Evolutionary conservation across 2,797 vertebrate species (phyloP), one percentile per base, ranked within the genome.

Genomic region (Bovichtus diacanthus): DNA sequence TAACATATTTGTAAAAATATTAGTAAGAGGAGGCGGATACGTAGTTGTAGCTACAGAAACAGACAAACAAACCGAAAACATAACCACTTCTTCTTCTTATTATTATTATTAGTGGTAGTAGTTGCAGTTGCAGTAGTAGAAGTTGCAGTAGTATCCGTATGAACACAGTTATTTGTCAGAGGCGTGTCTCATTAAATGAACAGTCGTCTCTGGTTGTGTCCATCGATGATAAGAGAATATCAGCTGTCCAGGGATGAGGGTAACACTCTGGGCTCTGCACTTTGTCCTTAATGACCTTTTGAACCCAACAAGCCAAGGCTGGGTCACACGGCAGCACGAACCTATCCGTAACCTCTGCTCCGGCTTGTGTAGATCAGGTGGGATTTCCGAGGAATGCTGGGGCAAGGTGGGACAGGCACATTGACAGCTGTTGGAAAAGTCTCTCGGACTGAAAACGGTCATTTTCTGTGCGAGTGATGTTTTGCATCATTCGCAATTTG

Each of bases 221-320:
- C 0, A 51, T 4, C 51, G 25, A 46, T 36, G 18, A n/a, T n/a
- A 46, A 8, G 11, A 63, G 65, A n/a, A 47, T 23, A 21, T 39
- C 5, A 38, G 21, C 54, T 50, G 21, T 51, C 2, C 12, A 3
- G 13, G 23, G 18, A 19, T 0, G 29, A n/a, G 18, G 34, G 21
- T 25, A 56, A 13, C 41, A 5, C 19, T 39, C 23, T 2, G 16
- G 2, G 0, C 25, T 19, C 41, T 59, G 59, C 23, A 34, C 44
- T 62, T 54, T 58, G 39, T 76, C 68, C 61, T 51, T 6, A 0
- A 23, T 70, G 44, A 85, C 71, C 47, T 81, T 54, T 84, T n/a
- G n/a, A 47, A 72, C 74, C 77, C 61, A 0, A 1, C 38, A 38
- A 38, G 27, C 70, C 38, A 29, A 65, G 46, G 41, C 41, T 41